These are phyloP conservation scores for Sebastes fasciatus DNA, from an alignment of 2,113 vertebrate genomes.

Conservation along the genomic window DNA sequence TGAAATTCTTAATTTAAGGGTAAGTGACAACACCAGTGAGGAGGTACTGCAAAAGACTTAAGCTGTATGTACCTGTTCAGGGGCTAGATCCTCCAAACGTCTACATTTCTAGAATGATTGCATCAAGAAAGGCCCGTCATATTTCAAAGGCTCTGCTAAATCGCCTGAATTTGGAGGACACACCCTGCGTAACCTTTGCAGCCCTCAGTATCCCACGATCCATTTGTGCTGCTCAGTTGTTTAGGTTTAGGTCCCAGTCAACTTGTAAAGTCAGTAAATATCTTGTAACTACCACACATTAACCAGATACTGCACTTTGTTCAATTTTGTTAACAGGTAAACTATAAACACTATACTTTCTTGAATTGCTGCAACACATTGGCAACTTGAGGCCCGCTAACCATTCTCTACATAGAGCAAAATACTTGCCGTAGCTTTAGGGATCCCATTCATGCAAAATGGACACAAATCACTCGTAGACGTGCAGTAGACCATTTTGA, in stretches of 20 bases:
- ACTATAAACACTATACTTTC: not conserved
- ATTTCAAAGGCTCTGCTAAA: not conserved
- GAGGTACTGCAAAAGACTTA: not conserved
- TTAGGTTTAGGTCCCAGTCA: not conserved
- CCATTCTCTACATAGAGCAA: not conserved
- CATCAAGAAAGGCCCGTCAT: not conserved
- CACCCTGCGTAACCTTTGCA: not conserved
- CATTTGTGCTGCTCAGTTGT: not conserved
- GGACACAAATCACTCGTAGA: not conserved
- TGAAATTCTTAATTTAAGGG: not conserved
- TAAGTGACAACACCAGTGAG: not conserved
- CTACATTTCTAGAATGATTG: not conserved
- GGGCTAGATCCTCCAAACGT: not conserved
- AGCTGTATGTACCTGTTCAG: not conserved
- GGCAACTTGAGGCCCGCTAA: not conserved
- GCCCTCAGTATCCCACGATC: not conserved
- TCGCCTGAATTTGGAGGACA: not conserved
- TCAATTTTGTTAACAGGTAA: not conserved
- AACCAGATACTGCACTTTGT: not conserved
- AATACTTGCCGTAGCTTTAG: not conserved
- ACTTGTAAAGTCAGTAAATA: constrained; percentile 1
- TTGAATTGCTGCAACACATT: not conserved
- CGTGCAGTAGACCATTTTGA: constrained; percentile 16
- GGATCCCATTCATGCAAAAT: not conserved
- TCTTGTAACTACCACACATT: not conserved